phyloP scores from a whole-genome alignment of 2,113 vertebrate species.

The Rhagologus leucostigma region DNA sequence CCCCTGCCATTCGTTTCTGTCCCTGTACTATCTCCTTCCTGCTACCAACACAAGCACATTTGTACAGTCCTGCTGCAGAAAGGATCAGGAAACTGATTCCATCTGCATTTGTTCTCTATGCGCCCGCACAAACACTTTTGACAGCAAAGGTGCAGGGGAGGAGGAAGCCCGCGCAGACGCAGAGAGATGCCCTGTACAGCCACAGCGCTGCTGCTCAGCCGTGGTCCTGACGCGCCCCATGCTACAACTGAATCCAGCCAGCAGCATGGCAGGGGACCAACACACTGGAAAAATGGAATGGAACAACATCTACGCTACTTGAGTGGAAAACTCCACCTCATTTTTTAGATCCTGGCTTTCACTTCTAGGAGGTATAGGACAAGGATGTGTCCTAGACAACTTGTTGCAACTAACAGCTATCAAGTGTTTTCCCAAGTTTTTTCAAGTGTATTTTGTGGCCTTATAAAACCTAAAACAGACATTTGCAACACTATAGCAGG shows the following conservation, averaged over 20 bases:
- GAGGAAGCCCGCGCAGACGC: not conserved
- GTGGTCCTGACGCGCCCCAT: rapidly evolving
- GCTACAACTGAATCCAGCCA: rapidly evolving
- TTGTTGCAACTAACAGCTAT: not conserved
- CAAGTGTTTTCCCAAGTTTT: not conserved
- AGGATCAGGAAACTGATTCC: not conserved
- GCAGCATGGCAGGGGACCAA: not conserved
- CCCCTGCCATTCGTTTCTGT: not conserved
- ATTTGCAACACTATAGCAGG: not conserved
- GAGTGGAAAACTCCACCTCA: not conserved
- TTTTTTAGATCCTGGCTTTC: not conserved
- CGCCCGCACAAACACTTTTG: rapidly evolving
- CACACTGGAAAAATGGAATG: not conserved
- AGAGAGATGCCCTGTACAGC: not conserved
- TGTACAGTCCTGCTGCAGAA: not conserved
- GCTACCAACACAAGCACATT: not conserved
- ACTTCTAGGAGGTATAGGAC: not conserved
- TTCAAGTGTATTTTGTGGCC: not conserved
- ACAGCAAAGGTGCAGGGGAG: not conserved
- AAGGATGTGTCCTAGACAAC: not conserved
- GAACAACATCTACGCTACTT: not conserved
- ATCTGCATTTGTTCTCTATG: not conserved
- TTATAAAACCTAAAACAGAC: not conserved
- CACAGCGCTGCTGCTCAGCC: not conserved
- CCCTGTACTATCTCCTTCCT: not conserved